Evolutionary conservation across 2,113 vertebrate species (phyloP), one percentile per base, ranked within the genome.

Genomic region (Tetraodon nigroviridis): DNA sequence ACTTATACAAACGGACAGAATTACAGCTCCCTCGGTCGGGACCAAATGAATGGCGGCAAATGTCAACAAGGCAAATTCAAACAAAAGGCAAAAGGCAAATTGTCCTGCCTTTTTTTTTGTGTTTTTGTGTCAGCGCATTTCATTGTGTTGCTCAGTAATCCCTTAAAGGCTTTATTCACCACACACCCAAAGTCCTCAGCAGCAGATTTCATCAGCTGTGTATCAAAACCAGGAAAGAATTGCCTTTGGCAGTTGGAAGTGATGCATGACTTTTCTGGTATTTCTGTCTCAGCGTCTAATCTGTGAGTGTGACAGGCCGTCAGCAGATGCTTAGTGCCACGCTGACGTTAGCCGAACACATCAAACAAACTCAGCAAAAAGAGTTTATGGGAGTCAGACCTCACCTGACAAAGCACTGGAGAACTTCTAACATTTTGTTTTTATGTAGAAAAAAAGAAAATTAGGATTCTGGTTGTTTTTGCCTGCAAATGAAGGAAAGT

Each of bases 181-280:
- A 42, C 18, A 45, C 50, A 65, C 45, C 32, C 74, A 21, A 49
- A 69, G 69, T 67, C 71, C 76, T 52, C 52, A 57, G 66, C 37
- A 53, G 61, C 72, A 55, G 63, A 65, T 64, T 81, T 50, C 53
- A 44, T 51, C n/a, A 14, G 49, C 67, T 65, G 52, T 71, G 56
- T 60, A 60, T 69, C 61, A 75, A 65, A 37, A 66, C 51, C 59
- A 52, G 70, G 59, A 66, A 70, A 76, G 56, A 83, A 79, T 81
- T 75, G 69, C 68, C 74, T 65, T 56, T 76, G 84, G 82, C 74
- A 69, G 75, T 84, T 87, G 60, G 69, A 82, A 86, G 77, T 76
- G 78, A 84, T 78, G 79, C 72, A 71, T 73, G 69, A 74, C 73
- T 83, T 81, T 57, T 63, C 73, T 67, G 79, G 54, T 79, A 79